Evolutionary conservation across 2,888 invertebrate genomes (phyloP).

Genomic region (Quadriops clusia): DNA sequence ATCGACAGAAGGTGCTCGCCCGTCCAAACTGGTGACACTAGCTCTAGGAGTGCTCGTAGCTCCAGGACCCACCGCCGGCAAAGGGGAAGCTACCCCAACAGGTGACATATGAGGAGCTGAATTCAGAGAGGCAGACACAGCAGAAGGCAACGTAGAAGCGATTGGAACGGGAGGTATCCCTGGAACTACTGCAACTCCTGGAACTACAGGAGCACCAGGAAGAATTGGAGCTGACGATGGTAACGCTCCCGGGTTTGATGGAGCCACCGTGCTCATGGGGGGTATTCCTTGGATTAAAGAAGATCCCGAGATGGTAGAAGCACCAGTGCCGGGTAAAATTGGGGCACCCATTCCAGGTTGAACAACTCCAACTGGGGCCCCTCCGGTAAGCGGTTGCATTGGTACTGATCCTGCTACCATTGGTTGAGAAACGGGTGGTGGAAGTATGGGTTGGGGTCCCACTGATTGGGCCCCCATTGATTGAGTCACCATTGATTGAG

Average conservation of each 20-base stretch:
- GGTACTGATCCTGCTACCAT: too few relatives aligned
- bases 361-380: too few relatives aligned
- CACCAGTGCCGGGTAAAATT: not conserved
- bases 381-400: too few relatives aligned
- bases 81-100: conserved; percentile 9
- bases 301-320: conserved; percentile 4
- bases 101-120: conserved; percentile 12
- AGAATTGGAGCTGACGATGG: too few relatives aligned
- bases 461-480: not conserved
- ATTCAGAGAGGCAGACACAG: conserved; percentile 4
- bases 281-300: conserved; percentile 13
- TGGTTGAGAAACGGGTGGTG: too few relatives aligned
- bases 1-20: conserved; percentile 36
- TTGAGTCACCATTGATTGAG: conserved; percentile 6
- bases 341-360: conserved; percentile 11
- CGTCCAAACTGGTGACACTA: conserved; percentile 34
- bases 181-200: conserved; percentile 19
- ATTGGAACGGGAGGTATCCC: conserved; percentile 15
- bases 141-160: conserved; percentile 12
- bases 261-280: conserved; percentile 7
- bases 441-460: conserved; percentile 4
- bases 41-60: conserved; percentile 34
- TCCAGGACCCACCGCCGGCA: conserved; percentile 20
- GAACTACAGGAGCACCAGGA: conserved; percentile 10
- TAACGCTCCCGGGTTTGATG: conserved; percentile 6